Conservation (phyloP, 2,888 invertebrate genomes). For the Dyspetes luteomarginatus region DNA sequence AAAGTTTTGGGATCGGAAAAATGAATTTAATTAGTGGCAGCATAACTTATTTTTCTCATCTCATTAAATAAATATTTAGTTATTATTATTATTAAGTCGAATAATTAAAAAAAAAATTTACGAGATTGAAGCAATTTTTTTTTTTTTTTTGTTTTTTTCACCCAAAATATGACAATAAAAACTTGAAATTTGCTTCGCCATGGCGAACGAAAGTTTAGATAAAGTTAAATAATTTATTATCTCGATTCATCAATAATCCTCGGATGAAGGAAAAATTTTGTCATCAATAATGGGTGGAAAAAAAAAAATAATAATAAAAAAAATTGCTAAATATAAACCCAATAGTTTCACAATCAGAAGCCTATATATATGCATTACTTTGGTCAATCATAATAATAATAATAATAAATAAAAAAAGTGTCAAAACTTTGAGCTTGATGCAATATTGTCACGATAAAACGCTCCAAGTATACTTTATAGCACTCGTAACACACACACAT, state of each 20-base stretch:
- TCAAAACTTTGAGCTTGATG: not conserved
- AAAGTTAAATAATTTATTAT: no score
- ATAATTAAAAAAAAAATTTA: no score
- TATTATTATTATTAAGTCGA: no score
- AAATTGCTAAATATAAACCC: not conserved
- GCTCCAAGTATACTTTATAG: not conserved
- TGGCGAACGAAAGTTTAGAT: not conserved
- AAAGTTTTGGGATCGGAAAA: not conserved
- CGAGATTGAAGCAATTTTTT: not conserved
- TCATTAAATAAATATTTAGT: no score
- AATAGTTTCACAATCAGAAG: not conserved
- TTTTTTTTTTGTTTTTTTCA: not conserved
- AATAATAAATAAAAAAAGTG: not conserved
- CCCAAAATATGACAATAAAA: no score
- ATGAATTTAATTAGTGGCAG: no score
- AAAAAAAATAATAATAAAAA: not conserved
- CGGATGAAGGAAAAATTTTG: not conserved
- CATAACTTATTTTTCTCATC: no score
- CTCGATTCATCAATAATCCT: no score
- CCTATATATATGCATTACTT: not conserved
- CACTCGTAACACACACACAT: not conserved
- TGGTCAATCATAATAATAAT: not conserved
- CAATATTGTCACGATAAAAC: not conserved
- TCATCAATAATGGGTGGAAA: not conserved
- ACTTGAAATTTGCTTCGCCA: not conserved